phyloP scores from a whole-genome alignment of 2,797 vertebrate species.

The Phrynocephalus forsythii region DNA sequence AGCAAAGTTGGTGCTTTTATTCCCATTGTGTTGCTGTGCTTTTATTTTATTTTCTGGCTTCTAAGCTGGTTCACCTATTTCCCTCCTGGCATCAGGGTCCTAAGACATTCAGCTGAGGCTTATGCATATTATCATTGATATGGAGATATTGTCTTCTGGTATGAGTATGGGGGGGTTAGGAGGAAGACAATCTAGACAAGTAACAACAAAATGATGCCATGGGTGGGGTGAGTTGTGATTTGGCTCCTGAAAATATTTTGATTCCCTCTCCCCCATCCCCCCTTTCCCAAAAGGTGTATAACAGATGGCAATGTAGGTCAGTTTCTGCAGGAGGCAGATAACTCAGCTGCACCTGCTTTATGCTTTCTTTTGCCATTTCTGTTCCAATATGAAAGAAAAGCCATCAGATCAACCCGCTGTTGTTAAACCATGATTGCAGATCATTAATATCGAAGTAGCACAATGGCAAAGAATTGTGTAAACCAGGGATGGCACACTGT shows the following conservation, averaged over 20 bases:
- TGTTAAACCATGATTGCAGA: constrained; percentile 35
- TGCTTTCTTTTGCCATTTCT: constrained; percentile 53
- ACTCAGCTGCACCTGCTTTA: constrained; percentile 62
- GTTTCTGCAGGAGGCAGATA: constrained; percentile 57
- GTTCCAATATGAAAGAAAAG: neutral
- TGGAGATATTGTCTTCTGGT: constrained; percentile 22
- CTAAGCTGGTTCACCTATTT: constrained; percentile 40
- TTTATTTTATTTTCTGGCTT: constrained; percentile 39
- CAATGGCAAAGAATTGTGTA: neutral
- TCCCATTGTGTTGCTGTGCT: constrained; percentile 13
- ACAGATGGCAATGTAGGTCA: constrained; percentile 75
- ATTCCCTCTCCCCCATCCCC: constrained; percentile 37
- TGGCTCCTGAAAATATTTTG: constrained; percentile 36
- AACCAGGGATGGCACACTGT: neutral
- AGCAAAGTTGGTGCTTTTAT: constrained; percentile 51
- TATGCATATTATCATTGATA: constrained; percentile 38
- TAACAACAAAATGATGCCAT: neutral
- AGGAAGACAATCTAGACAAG: constrained; percentile 44
- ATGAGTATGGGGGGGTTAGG: constrained; percentile 38
- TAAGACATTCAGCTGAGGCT: constrained; percentile 54
- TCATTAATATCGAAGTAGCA: neutral
- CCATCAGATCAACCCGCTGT: constrained; percentile 18
- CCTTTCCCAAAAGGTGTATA: constrained; percentile 64
- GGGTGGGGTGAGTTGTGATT: constrained; percentile 37
- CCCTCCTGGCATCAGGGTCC: constrained; percentile 25